Base-by-base conservation (phyloP, 2,797 vertebrate species). In the Emys orbicularis region DNA sequence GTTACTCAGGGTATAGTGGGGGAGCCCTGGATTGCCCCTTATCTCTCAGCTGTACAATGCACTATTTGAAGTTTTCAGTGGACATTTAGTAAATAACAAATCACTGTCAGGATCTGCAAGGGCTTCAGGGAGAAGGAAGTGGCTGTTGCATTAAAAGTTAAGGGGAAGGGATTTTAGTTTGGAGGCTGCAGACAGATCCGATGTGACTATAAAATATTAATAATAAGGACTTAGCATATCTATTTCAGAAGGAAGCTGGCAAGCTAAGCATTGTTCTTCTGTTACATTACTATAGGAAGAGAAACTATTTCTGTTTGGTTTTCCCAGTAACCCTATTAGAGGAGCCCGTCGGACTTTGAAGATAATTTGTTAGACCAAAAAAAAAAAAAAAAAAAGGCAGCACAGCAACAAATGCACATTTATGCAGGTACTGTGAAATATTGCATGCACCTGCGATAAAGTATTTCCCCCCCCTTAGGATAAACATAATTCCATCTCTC, bases 221-320 rank as follows among this genome's bases (percentile, higher is more conserved):
- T 37, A 49, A n/a, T 81, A 77, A 57, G 50, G 37, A 47, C 5
- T 74, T 83, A 54, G 57, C 34, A 61, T 76, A 77, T 76, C 68
- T 34, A 1, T 27, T 37, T 27, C 49, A 49, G 49, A 50, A 53
- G 19, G 31, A 8, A 59, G 34, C 3, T 2, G 61, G 53, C 8
- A 29, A 56, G 56, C 12, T 3, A 29, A 74, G 44, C 27, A 1
- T 37, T 8, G 4, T 6, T 56, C 27, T 61, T 34, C 0, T 1
- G 49, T 31, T 68, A 19, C 1, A 1, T 83, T 50, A 41, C 18
- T 4, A 49, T 21, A 19, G 49, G 49, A 56, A 50, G 68, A 83
- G 0, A 65, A 49, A 41, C 19, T 50, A 0, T 4, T 76, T 16
- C 61, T 3, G 16, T 47, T 52, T 52, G 61, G 2, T 56, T 57